Evolutionary conservation across 2,797 vertebrate species (phyloP).

Genomic region (Agapornis canus): DNA sequence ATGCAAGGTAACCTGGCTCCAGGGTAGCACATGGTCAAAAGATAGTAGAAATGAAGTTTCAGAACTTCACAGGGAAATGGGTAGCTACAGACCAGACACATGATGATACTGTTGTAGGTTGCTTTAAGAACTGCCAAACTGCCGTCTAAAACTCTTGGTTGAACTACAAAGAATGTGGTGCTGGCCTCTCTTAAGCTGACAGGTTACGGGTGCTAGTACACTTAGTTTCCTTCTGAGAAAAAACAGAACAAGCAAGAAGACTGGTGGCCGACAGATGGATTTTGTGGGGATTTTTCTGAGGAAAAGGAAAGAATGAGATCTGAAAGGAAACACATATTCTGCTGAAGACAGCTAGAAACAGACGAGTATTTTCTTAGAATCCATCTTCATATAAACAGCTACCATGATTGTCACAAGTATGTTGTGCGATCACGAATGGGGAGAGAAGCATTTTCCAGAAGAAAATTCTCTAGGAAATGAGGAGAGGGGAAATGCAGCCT

Average conservation of each 20-base stretch:
- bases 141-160: constrained; percentile 13
- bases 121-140: background rate
- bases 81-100: background rate
- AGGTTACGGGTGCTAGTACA: background rate
- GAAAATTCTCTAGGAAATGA: background rate
- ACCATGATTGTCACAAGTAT: background rate
- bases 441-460: background rate
- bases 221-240: constrained; percentile 13
- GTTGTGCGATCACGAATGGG: background rate
- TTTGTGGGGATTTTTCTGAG: background rate
- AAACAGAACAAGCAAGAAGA: background rate
- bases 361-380: constrained; percentile 23
- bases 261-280: background rate
- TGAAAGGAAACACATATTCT: background rate
- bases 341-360: constrained; percentile 8
- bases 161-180: constrained; percentile 14
- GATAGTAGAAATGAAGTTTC: background rate
- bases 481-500: background rate
- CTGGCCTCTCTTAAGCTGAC: background rate
- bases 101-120: background rate
- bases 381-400: background rate
- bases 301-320: background rate
- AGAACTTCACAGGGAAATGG: background rate
- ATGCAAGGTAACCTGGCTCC: background rate
- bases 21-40: background rate